Evolutionary conservation across 2,888 invertebrate genomes (phyloP).

Genomic region (Tanypteryx hageni): DNA sequence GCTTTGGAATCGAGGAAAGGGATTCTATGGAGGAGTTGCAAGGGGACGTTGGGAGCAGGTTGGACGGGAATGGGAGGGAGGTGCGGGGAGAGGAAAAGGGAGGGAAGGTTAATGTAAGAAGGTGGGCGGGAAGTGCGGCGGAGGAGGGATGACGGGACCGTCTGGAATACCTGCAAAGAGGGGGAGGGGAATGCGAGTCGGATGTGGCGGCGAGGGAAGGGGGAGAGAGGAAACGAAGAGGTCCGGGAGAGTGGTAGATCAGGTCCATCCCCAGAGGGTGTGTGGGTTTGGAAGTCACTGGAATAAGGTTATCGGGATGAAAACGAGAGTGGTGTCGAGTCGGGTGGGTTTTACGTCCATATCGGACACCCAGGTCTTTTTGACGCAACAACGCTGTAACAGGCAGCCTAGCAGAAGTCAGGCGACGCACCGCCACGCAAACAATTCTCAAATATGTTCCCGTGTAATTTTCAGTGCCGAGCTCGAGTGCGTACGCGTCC

Average conservation of each 20-base stretch:
- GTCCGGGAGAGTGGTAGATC: conserved; percentile 30
- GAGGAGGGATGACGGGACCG: not conserved
- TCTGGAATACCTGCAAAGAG: not conserved
- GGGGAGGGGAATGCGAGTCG: not conserved
- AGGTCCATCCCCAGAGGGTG: conserved; percentile 30
- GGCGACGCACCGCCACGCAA: not conserved
- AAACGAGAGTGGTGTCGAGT: conserved; percentile 40
- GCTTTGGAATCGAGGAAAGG: not conserved
- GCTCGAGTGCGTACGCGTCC: not conserved
- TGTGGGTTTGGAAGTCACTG: conserved; percentile 64
- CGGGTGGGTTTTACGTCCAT: not conserved
- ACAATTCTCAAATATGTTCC: not conserved
- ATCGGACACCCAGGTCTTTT: too few relatives aligned
- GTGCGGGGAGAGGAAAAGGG: not conserved
- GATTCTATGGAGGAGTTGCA: conserved; percentile 8
- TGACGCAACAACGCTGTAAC: not conserved
- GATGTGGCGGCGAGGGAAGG: not conserved
- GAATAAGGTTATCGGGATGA: conserved; percentile 62
- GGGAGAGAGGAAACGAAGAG: not conserved
- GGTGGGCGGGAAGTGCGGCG: not conserved
- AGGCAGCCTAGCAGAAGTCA: not conserved
- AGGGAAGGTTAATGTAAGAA: not conserved
- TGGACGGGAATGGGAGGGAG: conserved; percentile 2
- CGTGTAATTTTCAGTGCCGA: not conserved
- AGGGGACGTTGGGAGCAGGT: not conserved